phyloP scores from a whole-genome alignment of 1,140 invertebrate species.

The Bombus consobrinus region DNA sequence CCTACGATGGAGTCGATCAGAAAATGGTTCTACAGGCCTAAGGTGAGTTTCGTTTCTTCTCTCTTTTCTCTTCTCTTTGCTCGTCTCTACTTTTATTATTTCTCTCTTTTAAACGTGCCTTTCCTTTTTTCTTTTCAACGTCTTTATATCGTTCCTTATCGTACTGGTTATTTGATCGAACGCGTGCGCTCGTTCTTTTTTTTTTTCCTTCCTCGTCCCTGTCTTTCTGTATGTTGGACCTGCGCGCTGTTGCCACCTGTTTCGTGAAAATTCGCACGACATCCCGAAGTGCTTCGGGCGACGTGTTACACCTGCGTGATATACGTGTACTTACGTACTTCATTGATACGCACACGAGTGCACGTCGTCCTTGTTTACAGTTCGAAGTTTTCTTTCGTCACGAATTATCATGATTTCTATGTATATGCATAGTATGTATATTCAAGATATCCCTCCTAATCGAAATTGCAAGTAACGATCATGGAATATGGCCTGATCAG shows the following conservation, averaged over 20 bases:
- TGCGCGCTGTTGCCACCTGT: conserved; percentile 67
- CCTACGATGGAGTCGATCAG: conserved; percentile 91
- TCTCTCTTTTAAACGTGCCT: no score
- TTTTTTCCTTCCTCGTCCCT: conserved; percentile 14
- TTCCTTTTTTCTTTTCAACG: not conserved
- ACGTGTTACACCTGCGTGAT: conserved; percentile 46
- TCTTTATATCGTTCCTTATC: not conserved
- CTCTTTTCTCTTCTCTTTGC: no score
- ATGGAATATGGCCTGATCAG: conserved; percentile 19
- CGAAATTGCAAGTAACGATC: conserved; percentile 24
- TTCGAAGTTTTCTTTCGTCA: not conserved
- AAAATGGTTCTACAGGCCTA: conserved; percentile 96
- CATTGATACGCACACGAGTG: conserved; percentile 21
- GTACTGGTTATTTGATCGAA: conserved; percentile 47
- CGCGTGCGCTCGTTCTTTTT: conserved; percentile 54
- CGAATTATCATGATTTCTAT: not conserved
- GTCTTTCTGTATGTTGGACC: conserved; percentile 11
- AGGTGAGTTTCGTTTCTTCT: conserved; percentile 84
- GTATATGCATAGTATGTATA: not conserved
- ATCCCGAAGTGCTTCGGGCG: conserved; percentile 39
- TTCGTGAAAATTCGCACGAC: conserved; percentile 61
- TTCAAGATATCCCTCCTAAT: not conserved
- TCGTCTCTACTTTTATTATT: not conserved
- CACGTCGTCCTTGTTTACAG: conserved; percentile 21
- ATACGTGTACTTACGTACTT: conserved; percentile 20